Evolutionary conservation across 2,797 vertebrate species (phyloP), one percentile per base, ranked within the genome.

Genomic region (Distichodus sexfasciatus): DNA sequence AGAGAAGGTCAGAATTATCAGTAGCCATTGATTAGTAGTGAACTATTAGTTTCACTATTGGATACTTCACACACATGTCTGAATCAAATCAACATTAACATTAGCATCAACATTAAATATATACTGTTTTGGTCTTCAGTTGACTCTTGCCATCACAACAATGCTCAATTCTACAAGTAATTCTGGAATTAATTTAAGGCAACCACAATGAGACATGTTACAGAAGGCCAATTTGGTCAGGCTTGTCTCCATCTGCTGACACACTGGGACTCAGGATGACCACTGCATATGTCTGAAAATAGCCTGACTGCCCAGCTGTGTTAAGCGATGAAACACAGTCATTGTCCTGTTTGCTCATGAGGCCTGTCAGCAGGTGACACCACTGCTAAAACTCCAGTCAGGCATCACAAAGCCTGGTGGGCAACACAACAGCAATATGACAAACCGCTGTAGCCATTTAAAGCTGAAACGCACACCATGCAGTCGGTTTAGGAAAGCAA

Each of bases 321-420:
- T 41, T 46, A 35, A 72, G 29, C 15, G 17, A 10, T 63, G 57
- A 17, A 66, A 69, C 50, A 38, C 23, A 48, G 41, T 19, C 21
- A 55, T 63, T 36, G 59, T 61, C 58, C 57, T 53, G 44, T 74
- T n/a, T 26, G 15, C 4, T 64, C 26, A 23, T 62, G 55, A 66
- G 40, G 44, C 55, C 61, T 76, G 58, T 60, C 68, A 78, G 71
- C 66, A 72, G 67, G 72, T 83, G 75, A 78, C 12, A 51, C 40
- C 53, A 43, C 50, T 9, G 54, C 61, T 40, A 23, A 66, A 69
- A 55, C 28, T 60, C 24, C 53, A 23, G 51, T 51, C 50, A 40
- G 21, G 14, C n/a, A 41, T 58, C 21, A 59, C 21, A 23, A 23
- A n/a, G 15, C 40, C 3, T 26, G 7, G 36, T 23, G 28, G 55